These are phyloP conservation scores for Anas acuta DNA, from an alignment of 2,797 vertebrate species.

Conservation along the genomic window DNA sequence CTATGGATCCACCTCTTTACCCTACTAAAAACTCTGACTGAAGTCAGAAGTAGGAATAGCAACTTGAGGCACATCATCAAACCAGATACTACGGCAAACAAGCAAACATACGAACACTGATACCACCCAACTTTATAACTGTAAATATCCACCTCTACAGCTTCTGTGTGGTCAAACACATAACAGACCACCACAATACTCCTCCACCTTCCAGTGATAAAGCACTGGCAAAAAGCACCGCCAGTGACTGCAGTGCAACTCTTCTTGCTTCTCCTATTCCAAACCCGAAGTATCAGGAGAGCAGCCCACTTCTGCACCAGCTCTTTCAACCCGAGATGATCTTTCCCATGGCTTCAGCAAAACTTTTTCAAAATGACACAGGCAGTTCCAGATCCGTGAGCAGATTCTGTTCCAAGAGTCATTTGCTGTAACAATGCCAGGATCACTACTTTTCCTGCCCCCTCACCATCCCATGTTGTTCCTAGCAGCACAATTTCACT, in stretches of 20 bases:
- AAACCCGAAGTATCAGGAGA: background rate
- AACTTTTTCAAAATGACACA: background rate
- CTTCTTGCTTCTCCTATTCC: background rate
- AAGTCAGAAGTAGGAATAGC: background rate
- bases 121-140: background rate
- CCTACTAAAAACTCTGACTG: background rate
- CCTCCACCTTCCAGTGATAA: background rate
- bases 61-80: background rate
- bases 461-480: background rate
- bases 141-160: background rate
- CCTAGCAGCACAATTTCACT: background rate
- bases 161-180: background rate
- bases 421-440: background rate
- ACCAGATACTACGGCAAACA: background rate
- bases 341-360: background rate
- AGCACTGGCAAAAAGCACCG: background rate
- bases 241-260: fast-evolving
- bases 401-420: background rate
- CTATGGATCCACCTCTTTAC: background rate
- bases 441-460: background rate
- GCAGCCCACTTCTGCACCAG: background rate
- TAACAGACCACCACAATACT: background rate
- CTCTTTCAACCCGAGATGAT: background rate
- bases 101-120: background rate
- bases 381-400: background rate